Evolutionary conservation across 2,113 vertebrate genomes (phyloP).

Genomic region (Mus musculus): DNA sequence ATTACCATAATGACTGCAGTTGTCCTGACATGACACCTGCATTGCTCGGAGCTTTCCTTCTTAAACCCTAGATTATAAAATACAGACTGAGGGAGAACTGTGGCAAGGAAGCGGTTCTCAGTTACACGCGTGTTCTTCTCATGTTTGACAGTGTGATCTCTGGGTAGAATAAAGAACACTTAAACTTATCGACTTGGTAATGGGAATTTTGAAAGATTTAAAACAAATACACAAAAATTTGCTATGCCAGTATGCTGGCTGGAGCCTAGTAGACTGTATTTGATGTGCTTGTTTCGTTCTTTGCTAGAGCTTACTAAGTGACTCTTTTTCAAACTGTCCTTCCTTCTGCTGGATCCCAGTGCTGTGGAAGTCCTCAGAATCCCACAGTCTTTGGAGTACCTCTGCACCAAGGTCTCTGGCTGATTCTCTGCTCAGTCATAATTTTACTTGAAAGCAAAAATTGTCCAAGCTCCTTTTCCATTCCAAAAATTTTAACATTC

Average conservation of each 20-base stretch:
- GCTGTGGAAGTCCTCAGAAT: slow-evolving; percentile 87
- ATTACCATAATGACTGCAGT: slow-evolving; percentile 90
- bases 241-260: slow-evolving; percentile 91
- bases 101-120: slow-evolving; percentile 93
- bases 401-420: slow-evolving; percentile 88
- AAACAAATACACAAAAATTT: slow-evolving; percentile 96
- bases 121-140: slow-evolving; percentile 95
- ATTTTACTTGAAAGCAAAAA: slow-evolving; percentile 92
- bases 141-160: slow-evolving; percentile 91
- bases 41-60: slow-evolving; percentile 91
- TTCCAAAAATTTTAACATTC: slow-evolving; percentile 88
- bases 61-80: slow-evolving; percentile 92
- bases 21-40: slow-evolving; percentile 92
- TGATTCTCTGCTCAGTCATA: slow-evolving; percentile 89
- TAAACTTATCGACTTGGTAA: slow-evolving; percentile 90
- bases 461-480: slow-evolving; percentile 90
- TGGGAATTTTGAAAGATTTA: slow-evolving; percentile 93
- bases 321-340: slow-evolving; percentile 88
- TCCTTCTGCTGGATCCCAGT: slow-evolving; percentile 90
- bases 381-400: slow-evolving; percentile 88
- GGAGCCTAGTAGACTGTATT: slow-evolving; percentile 93
- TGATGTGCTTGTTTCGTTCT: slow-evolving; percentile 95
- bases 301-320: slow-evolving; percentile 93
- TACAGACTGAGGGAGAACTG: slow-evolving; percentile 85
- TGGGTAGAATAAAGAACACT: slow-evolving; percentile 93